A percentile compares a stretch with the other conserved stretches of the same genome.
phyloP scores from a whole-genome alignment of 2,797 vertebrate species.

The Xyrichtys novacula region DNA sequence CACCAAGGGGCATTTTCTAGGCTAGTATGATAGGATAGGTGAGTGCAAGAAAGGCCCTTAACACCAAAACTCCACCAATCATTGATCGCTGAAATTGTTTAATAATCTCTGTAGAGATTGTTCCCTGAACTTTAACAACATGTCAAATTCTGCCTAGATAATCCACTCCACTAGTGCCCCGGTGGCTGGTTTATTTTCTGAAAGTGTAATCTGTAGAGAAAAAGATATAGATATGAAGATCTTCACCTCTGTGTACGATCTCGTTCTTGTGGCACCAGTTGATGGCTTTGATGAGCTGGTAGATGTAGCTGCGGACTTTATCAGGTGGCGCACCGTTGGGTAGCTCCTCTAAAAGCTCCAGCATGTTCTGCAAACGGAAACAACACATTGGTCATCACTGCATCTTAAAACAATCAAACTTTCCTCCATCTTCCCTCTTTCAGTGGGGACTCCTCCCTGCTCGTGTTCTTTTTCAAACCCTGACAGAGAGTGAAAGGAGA shows the following conservation, averaged over 20 bases:
- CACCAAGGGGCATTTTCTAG: too few species aligned
- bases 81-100: too few species aligned
- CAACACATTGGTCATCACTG: not conserved
- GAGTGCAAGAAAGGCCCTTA: too few species aligned
- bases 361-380: slow-evolving; percentile 91
- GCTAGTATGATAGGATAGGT: too few species aligned
- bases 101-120: too few species aligned
- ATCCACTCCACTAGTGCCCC: too few species aligned
- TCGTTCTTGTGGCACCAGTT: slow-evolving; percentile 99
- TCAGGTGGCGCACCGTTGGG: slow-evolving; percentile 95
- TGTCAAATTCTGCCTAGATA: too few species aligned
- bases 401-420: too few species aligned
- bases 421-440: not conserved
- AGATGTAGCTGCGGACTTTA: slow-evolving; percentile 98
- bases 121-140: too few species aligned
- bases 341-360: slow-evolving; percentile 97
- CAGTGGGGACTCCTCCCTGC: slow-evolving; percentile 2
- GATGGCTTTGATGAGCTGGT: slow-evolving; percentile 98
- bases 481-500: slow-evolving; percentile 33
- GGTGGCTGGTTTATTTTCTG: too few species aligned
- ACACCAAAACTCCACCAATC: too few species aligned
- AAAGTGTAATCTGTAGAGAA: not conserved
- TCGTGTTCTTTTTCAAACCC: slow-evolving; percentile 10
- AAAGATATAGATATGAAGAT: not conserved
- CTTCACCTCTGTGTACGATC: slow-evolving; percentile 96